A percentile compares a stretch with the other conserved stretches of the same genome.
These are phyloP conservation scores for Dolichoris vasculosae DNA, from an alignment of 1,140 invertebrate species.

Conservation along the genomic window DNA sequence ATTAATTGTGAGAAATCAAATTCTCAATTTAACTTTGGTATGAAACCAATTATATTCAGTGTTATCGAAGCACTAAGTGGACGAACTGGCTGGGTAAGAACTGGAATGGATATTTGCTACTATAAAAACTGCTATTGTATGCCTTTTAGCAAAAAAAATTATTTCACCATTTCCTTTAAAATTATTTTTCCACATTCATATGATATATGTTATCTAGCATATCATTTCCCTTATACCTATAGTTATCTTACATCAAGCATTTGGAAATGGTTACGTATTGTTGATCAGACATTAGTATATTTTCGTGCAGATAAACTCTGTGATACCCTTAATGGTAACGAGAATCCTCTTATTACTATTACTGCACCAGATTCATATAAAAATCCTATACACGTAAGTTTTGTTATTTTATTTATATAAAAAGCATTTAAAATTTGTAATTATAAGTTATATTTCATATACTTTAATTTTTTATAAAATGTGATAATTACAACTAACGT, in stretches of 20 bases:
- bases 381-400: conserved; percentile 77
- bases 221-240: conserved; percentile 94
- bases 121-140: conserved; percentile 82
- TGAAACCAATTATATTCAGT: conserved; percentile 94
- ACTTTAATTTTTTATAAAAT: background rate
- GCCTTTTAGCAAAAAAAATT: conserved; percentile 77
- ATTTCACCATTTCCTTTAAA: conserved; percentile 88
- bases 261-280: conserved; percentile 76
- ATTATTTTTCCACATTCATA: conserved; percentile 85
- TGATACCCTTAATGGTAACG: conserved; percentile 83
- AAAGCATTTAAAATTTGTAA: background rate
- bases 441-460: background rate
- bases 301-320: conserved; percentile 82
- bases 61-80: conserved; percentile 82
- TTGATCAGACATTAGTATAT: conserved; percentile 68
- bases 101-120: conserved; percentile 88
- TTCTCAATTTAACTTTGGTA: conserved; percentile 93
- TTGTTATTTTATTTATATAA: background rate
- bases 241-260: conserved; percentile 83
- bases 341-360: conserved; percentile 87
- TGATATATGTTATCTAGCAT: conserved; percentile 92
- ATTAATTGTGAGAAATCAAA: conserved; percentile 93
- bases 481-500: too few species aligned
- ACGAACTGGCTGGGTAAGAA: conserved; percentile 82
- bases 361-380: conserved; percentile 78